Evolutionary conservation across 2,888 invertebrate species (phyloP).

Genomic region (Lycia hirtaria): DNA sequence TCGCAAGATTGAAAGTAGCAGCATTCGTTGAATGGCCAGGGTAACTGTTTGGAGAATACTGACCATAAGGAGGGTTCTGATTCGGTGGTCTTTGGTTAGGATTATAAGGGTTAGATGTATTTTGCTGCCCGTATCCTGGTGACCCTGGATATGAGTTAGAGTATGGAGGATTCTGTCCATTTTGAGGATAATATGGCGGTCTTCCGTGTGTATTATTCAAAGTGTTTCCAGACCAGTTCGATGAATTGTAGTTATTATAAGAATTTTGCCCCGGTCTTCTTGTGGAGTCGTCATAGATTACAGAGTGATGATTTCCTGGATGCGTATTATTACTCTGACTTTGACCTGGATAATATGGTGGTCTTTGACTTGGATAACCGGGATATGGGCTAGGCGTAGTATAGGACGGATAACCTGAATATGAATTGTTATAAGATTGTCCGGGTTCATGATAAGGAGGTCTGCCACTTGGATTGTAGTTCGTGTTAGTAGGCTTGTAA

Average conservation of each 20-base stretch:
- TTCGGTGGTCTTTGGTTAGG: slow-evolving; percentile 26
- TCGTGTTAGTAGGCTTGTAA: slow-evolving; percentile 19
- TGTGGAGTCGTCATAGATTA: slow-evolving; percentile 21
- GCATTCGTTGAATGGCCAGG: slow-evolving; percentile 22
- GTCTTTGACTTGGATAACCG: slow-evolving; percentile 32
- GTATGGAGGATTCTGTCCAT: slow-evolving; percentile 30
- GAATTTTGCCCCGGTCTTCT: slow-evolving; percentile 25
- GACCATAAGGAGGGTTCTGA: slow-evolving; percentile 21
- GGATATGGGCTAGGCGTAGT: slow-evolving; percentile 17
- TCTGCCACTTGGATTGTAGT: slow-evolving; percentile 27
- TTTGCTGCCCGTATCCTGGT: slow-evolving; percentile 35
- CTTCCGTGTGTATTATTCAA: slow-evolving; percentile 31
- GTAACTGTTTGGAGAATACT: slow-evolving; percentile 25
- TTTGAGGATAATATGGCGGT: slow-evolving; percentile 27
- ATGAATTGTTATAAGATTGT: slow-evolving; percentile 25
- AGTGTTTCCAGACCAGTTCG: slow-evolving; percentile 22
- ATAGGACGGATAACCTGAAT: slow-evolving; percentile 24
- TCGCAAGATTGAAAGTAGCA: slow-evolving; percentile 32
- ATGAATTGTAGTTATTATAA: slow-evolving; percentile 21
- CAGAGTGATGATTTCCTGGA: slow-evolving; percentile 32
- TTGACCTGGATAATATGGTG: slow-evolving; percentile 34
- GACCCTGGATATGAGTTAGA: slow-evolving; percentile 30
- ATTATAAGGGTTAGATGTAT: slow-evolving; percentile 27
- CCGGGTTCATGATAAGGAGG: slow-evolving; percentile 29
- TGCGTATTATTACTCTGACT: slow-evolving; percentile 13